phyloP scores from a whole-genome alignment of 1,140 invertebrate genomes.

The Solenopsis fugax region DNA sequence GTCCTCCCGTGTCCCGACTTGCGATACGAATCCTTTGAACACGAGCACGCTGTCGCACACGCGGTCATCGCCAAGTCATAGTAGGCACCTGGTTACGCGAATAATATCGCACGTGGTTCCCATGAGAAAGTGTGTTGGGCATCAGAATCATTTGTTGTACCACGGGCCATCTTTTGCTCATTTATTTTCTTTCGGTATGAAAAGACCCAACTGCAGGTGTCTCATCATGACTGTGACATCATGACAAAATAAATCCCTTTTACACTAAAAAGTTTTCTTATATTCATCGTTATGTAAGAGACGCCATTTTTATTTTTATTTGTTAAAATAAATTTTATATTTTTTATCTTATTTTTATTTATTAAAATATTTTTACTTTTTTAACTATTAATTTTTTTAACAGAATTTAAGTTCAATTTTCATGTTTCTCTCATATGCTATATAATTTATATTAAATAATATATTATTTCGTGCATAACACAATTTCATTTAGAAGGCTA shows the following conservation, averaged over 20 bases:
- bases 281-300: constrained; percentile 6
- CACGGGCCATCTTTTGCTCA: constrained; percentile 23
- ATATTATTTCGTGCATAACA: not conserved
- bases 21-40: constrained; percentile 67
- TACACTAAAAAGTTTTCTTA: not conserved
- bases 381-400: not conserved
- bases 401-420: not conserved
- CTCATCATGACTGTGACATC: constrained; percentile 16
- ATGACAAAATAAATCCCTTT: constrained; percentile 15
- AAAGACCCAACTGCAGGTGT: constrained; percentile 35
- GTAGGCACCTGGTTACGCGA: constrained; percentile 50
- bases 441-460: not conserved
- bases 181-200: constrained; percentile 33
- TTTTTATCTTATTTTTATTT: no score
- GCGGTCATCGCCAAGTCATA: constrained; percentile 51
- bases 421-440: not conserved
- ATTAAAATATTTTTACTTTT: not conserved
- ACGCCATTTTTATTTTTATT: not conserved
- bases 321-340: no score
- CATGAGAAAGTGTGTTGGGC: constrained; percentile 48
- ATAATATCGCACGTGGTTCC: constrained; percentile 43
- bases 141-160: constrained; percentile 37
- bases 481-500: not conserved
- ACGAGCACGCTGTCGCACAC: constrained; percentile 53
- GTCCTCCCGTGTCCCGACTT: constrained; percentile 56